Percentiles rank a stretch among this genome's conserved stretches.
These are phyloP conservation scores for Scolopax mira DNA, from an alignment of 2,113 vertebrate species.

Conservation along the genomic window DNA sequence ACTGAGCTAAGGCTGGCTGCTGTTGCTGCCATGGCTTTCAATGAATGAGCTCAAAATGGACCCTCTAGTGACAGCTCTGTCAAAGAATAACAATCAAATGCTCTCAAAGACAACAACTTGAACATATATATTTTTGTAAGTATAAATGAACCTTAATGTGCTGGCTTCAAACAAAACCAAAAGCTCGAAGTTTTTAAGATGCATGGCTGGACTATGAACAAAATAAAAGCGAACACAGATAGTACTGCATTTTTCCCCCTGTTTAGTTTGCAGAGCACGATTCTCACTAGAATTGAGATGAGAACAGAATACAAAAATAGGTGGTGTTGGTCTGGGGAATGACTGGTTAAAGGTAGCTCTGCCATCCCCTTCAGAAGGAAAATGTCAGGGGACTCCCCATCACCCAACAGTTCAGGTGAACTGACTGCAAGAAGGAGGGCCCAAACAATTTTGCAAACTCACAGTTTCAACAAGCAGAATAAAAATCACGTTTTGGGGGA, in stretches of 20 bases:
- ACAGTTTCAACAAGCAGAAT: neutral
- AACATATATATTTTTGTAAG: constrained; percentile 19
- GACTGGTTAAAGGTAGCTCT: neutral
- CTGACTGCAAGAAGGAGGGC: neutral
- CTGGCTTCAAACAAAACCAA: neutral
- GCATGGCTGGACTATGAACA: neutral
- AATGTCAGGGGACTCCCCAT: neutral
- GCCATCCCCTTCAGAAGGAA: constrained; percentile 9
- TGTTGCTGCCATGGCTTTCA: constrained; percentile 38
- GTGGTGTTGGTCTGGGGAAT: neutral
- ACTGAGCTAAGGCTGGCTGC: constrained; percentile 37
- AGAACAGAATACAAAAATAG: constrained; percentile 52
- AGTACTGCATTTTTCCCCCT: neutral
- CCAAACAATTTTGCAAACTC: constrained; percentile 2
- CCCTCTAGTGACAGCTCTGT: constrained; percentile 61
- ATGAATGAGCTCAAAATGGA: constrained; percentile 55
- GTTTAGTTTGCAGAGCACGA: constrained; percentile 40
- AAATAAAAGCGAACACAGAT: neutral
- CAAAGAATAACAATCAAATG: constrained; percentile 48
- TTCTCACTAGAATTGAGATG: constrained; percentile 17
- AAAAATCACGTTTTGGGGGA: neutral
- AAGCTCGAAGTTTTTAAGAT: neutral
- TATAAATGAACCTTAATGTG: constrained; percentile 8
- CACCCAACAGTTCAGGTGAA: neutral
- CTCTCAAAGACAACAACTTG: constrained; percentile 10